Conservation (phyloP, 2,888 invertebrate species). For the Galeopsomyia nigrocyanea region DNA sequence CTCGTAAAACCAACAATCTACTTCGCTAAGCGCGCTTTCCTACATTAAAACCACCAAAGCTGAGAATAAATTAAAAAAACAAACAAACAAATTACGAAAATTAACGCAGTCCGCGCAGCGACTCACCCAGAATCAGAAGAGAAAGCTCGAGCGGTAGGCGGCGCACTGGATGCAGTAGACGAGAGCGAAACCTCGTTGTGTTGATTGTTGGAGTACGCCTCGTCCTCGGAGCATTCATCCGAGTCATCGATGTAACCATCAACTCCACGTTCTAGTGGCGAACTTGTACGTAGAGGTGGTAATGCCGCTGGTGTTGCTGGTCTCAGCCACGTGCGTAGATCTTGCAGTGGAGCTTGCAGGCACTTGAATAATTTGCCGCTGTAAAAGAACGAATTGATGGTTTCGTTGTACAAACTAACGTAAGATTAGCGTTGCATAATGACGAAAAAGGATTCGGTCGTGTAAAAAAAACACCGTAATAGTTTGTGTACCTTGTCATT, state of each 20-base stretch:
- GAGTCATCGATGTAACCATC: conserved; percentile 66
- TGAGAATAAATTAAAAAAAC: background rate
- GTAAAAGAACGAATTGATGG: conserved; percentile 51
- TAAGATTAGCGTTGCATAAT: background rate
- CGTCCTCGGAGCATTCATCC: conserved; percentile 63
- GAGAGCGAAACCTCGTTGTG: conserved; percentile 66
- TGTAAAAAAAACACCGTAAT: background rate
- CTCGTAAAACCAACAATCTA: no score
- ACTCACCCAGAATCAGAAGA: conserved; percentile 65
- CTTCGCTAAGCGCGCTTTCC: no score
- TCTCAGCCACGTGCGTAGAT: conserved; percentile 73
- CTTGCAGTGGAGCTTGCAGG: conserved; percentile 73
- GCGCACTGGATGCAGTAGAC: conserved; percentile 60
- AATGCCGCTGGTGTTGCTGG: conserved; percentile 60
- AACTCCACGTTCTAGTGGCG: conserved; percentile 61
- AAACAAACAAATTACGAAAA: background rate
- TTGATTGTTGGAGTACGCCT: conserved; percentile 70
- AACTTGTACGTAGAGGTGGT: conserved; percentile 60
- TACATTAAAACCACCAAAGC: no score
- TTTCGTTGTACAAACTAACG: background rate
- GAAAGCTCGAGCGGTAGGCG: conserved; percentile 63
- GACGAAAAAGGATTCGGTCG: background rate
- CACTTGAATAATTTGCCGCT: conserved; percentile 74
- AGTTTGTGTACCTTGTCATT: conserved; percentile 12
- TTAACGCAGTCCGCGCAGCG: no score